Evolutionary conservation across 2,888 invertebrate genomes (phyloP).

Genomic region (Heliconius ismenius): DNA sequence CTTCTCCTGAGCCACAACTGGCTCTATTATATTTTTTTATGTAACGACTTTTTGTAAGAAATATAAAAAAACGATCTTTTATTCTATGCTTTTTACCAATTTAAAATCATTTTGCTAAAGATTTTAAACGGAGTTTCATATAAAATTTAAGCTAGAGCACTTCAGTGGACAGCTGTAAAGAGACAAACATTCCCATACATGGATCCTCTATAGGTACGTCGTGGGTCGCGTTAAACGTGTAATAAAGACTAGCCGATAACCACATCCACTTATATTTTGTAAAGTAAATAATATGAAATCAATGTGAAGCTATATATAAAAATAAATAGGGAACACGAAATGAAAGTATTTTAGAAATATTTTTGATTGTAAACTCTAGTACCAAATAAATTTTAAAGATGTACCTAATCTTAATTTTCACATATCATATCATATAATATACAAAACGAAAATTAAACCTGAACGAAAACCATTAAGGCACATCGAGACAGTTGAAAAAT

Average conservation of each 20-base stretch:
- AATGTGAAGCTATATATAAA: background rate
- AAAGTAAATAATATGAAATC: conserved; percentile 6
- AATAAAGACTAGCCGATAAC: conserved; percentile 14
- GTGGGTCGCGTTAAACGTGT: conserved; percentile 11
- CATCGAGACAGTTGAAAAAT: background rate
- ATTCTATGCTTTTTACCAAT: too few species aligned
- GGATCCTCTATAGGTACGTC: conserved; percentile 1
- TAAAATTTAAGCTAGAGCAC: background rate
- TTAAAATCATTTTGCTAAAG: too few species aligned
- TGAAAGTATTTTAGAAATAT: background rate
- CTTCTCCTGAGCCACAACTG: too few species aligned
- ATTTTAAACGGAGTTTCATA: too few species aligned
- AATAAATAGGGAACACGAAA: background rate
- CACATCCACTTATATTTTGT: conserved; percentile 13
- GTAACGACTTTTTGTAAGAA: too few species aligned
- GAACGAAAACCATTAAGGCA: background rate
- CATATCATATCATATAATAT: background rate
- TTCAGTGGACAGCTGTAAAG: conserved; percentile 9
- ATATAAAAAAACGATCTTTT: too few species aligned
- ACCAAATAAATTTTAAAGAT: background rate
- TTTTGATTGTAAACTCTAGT: background rate
- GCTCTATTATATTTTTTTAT: too few species aligned
- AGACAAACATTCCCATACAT: conserved; percentile 12
- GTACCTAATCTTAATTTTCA: too few species aligned
- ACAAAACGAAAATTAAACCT: background rate